Conservation (phyloP, 1,140 invertebrate genomes). For the Colletes latitarsis region DNA sequence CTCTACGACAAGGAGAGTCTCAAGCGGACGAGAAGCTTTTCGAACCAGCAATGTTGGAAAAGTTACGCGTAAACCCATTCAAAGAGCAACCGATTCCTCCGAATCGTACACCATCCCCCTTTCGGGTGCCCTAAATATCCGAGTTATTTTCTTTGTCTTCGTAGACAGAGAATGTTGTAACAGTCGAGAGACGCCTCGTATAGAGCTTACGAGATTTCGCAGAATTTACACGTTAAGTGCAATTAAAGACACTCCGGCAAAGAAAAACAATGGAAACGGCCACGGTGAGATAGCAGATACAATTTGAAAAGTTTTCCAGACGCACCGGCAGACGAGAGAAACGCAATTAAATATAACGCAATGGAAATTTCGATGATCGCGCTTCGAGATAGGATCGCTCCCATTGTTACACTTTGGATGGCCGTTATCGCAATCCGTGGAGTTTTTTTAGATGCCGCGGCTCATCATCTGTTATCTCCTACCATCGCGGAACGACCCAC, state of each 20-base stretch:
- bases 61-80: too few relatives aligned
- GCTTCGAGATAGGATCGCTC: neutral
- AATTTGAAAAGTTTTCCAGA: neutral
- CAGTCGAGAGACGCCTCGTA: too few relatives aligned
- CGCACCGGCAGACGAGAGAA: neutral
- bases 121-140: too few relatives aligned
- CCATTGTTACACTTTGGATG: neutral
- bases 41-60: too few relatives aligned
- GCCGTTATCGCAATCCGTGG: conserved; percentile 1
- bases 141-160: too few relatives aligned
- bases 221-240: neutral
- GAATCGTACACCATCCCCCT: too few relatives aligned
- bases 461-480: conserved; percentile 1
- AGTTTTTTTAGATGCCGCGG: neutral
- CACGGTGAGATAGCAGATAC: neutral
- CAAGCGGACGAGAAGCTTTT: neutral
- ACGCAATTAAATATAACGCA: neutral
- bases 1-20: too few relatives aligned
- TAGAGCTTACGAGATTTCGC: neutral
- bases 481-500: neutral
- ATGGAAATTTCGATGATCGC: neutral
- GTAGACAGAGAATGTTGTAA: too few relatives aligned
- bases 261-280: neutral
- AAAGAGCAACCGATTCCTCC: too few relatives aligned
- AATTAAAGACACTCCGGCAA: neutral